Percentiles rank a stretch among this genome's conserved stretches.
These are phyloP conservation scores for Dinomys branickii DNA, from an alignment of 2,113 vertebrate species.

Conservation along the genomic window DNA sequence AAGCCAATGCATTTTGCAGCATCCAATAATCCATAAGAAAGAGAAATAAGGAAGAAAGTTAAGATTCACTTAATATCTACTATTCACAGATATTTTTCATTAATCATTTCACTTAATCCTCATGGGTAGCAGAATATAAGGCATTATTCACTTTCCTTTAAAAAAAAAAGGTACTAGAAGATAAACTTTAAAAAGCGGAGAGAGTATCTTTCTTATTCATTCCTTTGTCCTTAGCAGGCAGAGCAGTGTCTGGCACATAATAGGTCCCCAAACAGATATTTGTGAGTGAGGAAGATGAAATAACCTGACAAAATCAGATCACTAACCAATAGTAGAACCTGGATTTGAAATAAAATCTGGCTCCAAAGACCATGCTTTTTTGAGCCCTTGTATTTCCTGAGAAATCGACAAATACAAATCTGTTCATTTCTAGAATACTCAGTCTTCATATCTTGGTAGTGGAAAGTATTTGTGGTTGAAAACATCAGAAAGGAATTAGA, in stretches of 20 bases:
- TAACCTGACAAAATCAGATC: neutral
- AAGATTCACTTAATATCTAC: neutral
- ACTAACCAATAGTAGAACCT: neutral
- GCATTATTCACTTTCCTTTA: neutral
- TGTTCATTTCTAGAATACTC: neutral
- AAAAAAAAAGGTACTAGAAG: neutral
- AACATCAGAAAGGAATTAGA: conserved; percentile 15
- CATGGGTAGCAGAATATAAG: neutral
- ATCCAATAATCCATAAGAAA: neutral
- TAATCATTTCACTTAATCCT: neutral
- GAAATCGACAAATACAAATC: neutral
- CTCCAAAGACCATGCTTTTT: neutral
- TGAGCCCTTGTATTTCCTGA: neutral
- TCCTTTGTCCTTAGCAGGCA: neutral
- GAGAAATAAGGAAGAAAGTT: neutral
- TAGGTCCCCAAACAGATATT: conserved; percentile 20
- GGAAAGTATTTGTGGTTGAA: neutral
- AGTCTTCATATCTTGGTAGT: neutral
- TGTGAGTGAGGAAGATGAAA: neutral
- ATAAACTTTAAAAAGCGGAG: neutral
- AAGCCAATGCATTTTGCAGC: neutral
- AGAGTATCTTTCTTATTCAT: neutral
- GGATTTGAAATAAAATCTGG: neutral
- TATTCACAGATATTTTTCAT: conserved; percentile 1
- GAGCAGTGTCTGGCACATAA: neutral